Conservation (phyloP, 2,797 vertebrate genomes). For the Phrynocephalus forsythii region DNA sequence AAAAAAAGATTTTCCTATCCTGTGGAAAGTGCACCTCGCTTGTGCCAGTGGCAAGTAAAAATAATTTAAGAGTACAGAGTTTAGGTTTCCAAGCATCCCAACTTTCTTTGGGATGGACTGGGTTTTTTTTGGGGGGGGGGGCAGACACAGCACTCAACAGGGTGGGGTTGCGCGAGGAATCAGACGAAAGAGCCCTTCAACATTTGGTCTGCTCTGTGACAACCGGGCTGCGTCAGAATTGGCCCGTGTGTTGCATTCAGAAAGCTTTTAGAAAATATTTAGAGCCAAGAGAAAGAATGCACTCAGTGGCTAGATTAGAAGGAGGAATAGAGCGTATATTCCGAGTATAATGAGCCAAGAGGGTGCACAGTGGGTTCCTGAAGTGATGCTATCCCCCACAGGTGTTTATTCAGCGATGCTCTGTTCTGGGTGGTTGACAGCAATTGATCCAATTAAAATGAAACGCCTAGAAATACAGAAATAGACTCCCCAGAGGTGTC, state of each 20-base stretch:
- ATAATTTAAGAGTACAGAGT: slow-evolving; percentile 31
- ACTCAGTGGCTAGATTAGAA: too few species aligned
- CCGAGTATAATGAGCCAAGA: too few species aligned
- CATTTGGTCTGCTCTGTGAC: slow-evolving; percentile 8
- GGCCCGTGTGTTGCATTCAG: slow-evolving; percentile 43
- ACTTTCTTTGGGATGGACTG: not conserved
- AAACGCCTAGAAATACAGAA: too few species aligned
- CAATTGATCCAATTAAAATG: too few species aligned
- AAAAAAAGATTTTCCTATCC: slow-evolving; percentile 54
- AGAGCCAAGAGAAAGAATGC: slow-evolving; percentile 52
- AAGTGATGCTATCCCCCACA: slow-evolving; percentile 67
- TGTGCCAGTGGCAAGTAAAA: slow-evolving; percentile 49
- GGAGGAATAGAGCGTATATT: too few species aligned
- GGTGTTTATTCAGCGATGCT: slow-evolving; percentile 73
- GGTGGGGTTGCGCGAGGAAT: not conserved
- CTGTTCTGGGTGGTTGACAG: too few species aligned
- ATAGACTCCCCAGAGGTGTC: too few species aligned
- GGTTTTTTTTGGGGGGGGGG: too few species aligned
- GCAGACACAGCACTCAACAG: not conserved
- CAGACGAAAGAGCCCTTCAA: not conserved
- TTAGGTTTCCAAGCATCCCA: slow-evolving; percentile 28
- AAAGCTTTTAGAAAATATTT: slow-evolving; percentile 50
- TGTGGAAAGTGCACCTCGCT: slow-evolving; percentile 43
- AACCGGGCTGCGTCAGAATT: slow-evolving; percentile 48
- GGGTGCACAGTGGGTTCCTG: slow-evolving; percentile 70